Base-by-base conservation (phyloP, 2,797 vertebrate genomes). In the Propithecus perrieri region DNA sequence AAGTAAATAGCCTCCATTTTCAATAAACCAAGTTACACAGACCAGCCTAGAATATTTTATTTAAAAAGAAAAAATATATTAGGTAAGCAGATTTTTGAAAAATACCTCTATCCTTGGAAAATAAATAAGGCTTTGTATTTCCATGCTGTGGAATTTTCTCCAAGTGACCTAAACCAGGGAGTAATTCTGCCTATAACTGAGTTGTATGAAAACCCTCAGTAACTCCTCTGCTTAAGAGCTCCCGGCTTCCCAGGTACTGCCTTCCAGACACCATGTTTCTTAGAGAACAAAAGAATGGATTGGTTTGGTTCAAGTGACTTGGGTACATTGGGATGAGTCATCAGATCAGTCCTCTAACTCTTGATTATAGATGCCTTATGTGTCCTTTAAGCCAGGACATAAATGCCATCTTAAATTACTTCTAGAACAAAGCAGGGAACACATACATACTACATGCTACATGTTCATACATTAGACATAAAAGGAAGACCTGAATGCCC, bases 1-100 rank as follows among this genome's bases (percentile, higher is more conserved):
- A 95, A 95, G 79, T 63, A 94, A 93, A 79, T 83, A 43, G 26
- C 38, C 41, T 89, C 63, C 41, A 67, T 92, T 75, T 97, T 94
- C 74, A 92, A 76, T 65, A 93, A 93, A 90, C 48, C 61, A 93
- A 78, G 22, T 87, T 81, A 80, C 48, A 43, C 85, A 96, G 53
- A 74, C n/a, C 63, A 86, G 17, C 63, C 69, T n/a, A 94, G 43
- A 94, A 48, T 11, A 76, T 59, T 91, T 94, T 69, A 81, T 89
- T 87, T 72, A 41, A 90, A 92, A 93, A 53, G 12, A 76, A 92
- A 71, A 63, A 67, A 76, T 15, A 67, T 28, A 84, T 59, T 24
- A 35, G 15, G 89, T 30, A 94, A 89, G 28, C 65, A 92, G 33
- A 69, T 50, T 50, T 79, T 67, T 86, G 14, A 72, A 83, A 41